Evolutionary conservation across 2,113 vertebrate species (phyloP).

Genomic region (Cyprinus carpio): DNA sequence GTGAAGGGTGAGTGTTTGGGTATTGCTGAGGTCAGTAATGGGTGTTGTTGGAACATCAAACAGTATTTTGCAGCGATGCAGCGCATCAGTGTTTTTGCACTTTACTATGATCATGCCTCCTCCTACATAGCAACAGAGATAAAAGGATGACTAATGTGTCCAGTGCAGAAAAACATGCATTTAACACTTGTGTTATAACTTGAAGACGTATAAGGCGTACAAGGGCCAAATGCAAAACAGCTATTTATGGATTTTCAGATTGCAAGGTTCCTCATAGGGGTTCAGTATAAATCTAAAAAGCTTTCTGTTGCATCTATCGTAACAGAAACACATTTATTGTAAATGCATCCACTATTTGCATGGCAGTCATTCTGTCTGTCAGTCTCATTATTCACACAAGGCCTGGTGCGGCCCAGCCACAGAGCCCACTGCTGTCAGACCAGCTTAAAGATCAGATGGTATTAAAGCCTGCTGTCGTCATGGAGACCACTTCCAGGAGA

Average conservation of each 20-base stretch:
- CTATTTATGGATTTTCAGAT: constrained; percentile 24
- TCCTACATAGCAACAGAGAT: constrained; percentile 39
- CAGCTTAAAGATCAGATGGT: constrained; percentile 25
- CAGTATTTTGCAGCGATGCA: constrained; percentile 36
- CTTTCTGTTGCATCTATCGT: not conserved
- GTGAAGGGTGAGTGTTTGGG: constrained; percentile 25
- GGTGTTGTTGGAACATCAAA: constrained; percentile 51
- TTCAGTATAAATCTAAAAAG: not conserved
- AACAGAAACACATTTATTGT: not conserved
- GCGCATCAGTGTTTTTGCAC: constrained; percentile 26
- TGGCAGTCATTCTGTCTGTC: not conserved
- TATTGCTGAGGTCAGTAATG: constrained; percentile 50
- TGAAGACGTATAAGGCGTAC: not conserved
- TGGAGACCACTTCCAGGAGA: constrained; percentile 44
- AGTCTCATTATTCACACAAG: constrained; percentile 20
- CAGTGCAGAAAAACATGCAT: constrained; percentile 33
- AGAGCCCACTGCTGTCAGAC: constrained; percentile 22
- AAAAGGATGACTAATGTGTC: constrained; percentile 42
- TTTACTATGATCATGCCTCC: constrained; percentile 36
- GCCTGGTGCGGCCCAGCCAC: constrained; percentile 22
- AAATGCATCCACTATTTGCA: not conserved
- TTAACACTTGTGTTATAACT: constrained; percentile 23
- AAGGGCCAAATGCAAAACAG: constrained; percentile 6
- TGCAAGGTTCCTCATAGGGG: not conserved
- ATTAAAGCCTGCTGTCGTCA: constrained; percentile 17